Percentiles rank a stretch among this genome's conserved stretches.
Conservation (phyloP, 2,113 vertebrate species). For the Menidia beryllina region DNA sequence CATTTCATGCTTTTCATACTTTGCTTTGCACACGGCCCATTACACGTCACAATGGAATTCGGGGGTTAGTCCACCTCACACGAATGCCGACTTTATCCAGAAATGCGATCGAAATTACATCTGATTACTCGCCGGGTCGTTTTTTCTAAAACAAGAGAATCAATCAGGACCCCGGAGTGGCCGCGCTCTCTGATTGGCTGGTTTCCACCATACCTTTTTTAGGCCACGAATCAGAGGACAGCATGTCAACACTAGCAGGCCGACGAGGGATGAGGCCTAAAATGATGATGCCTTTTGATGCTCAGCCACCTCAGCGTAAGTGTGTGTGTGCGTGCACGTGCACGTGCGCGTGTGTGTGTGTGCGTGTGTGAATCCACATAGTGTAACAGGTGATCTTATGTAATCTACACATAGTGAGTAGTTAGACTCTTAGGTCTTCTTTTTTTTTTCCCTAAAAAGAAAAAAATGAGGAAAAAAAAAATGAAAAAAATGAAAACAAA, state of each 20-base stretch:
- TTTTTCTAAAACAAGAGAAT: neutral
- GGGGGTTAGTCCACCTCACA: too few species aligned
- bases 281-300: conserved; percentile 99
- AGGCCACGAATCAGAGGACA: conserved; percentile 98
- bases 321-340: conserved; percentile 64
- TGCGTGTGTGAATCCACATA: conserved; percentile 19
- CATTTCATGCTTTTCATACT: conserved; percentile 72
- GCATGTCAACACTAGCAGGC: conserved; percentile 95
- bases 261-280: conserved; percentile 98
- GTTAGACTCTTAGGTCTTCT: neutral
- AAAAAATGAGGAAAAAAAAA: too few species aligned
- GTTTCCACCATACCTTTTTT: conserved; percentile 81
- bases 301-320: conserved; percentile 99
- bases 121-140: conserved; percentile 2
- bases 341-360: conserved; percentile 7
- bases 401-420: neutral
- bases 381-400: conserved; percentile 2
- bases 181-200: conserved; percentile 77
- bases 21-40: conserved; percentile 29
- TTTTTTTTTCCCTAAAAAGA: too few species aligned
- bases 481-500: too few species aligned
- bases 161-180: conserved; percentile 10
- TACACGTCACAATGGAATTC: conserved; percentile 12
- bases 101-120: conserved; percentile 19
- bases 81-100: conserved; percentile 5